Base-by-base conservation (phyloP, 30 jellyfish, hydroid and myxozoan species). In the Morbakka virulenta region DNA sequence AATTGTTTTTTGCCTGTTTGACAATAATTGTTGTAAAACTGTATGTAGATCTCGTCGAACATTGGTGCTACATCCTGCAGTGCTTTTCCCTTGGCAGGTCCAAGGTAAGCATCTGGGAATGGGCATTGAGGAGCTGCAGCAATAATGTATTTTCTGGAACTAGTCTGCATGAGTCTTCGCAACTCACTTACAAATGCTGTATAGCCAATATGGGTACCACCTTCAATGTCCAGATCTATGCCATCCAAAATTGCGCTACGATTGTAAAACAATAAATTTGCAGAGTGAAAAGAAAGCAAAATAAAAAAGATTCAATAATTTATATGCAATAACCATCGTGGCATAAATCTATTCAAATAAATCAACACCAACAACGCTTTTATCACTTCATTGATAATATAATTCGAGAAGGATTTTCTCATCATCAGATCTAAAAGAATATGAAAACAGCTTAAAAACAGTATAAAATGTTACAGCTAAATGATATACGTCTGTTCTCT, bases 111-210 rank as follows among this genome's bases (percentile, higher is more conserved):
- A 36, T 70, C 84, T 20, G 86, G 78, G 36, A 24, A 82, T 0
- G 94, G 94, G 52, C 94, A 82, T 72, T 82, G 94, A 17, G 94
- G 94, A 20, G 94, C 94, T 1, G 94, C 94, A 20, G 93, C 94
- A 31, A 82, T 74, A 68, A 74, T 82, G 65, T 82, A 82, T 17
- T 71, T 71, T 32, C 47, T 73, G 1, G 74, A 14, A 23, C 32
- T 31, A n/a, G 86, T 14, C 47, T 75, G 61, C 52, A 57, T 72
- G 12, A 52, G 32, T 52, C 1, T 21, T 4, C 91, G 71, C 26
- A 82, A 33, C 49, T 74, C 93, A 2, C 64, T 50, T 33, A 74
- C 86, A 36, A 82, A 82, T 1, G 62, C 93, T 0, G 90, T 82
- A 76, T 82, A 82, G 13, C 88, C 88, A 13, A 82, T 62, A 3